phyloP scores from a whole-genome alignment of 1,140 invertebrate genomes.

The Panulirus ornatus region DNA sequence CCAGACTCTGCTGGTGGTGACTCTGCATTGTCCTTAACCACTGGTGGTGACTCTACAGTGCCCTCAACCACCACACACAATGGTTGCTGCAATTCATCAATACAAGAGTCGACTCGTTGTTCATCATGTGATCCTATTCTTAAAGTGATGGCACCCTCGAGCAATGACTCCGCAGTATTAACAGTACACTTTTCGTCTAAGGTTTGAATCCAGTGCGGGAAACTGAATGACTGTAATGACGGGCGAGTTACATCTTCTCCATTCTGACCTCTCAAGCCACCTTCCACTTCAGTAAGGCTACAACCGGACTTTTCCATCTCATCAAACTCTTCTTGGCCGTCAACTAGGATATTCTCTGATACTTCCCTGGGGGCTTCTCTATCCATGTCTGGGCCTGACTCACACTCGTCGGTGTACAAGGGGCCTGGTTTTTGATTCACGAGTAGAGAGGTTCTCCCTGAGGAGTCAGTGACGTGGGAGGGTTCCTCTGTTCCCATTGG shows the following conservation, averaged over 20 bases:
- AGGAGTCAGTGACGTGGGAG: not conserved
- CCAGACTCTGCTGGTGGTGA: constrained; percentile 1
- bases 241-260: not conserved
- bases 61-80: not conserved
- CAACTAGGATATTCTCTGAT: not conserved
- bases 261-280: not conserved
- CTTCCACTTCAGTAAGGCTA: not conserved
- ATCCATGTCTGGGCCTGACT: not conserved
- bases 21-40: too few species aligned
- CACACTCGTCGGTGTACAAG: constrained; percentile 47
- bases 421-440: not conserved
- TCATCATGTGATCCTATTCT: too few species aligned
- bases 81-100: not conserved
- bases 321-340: not conserved
- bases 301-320: not conserved
- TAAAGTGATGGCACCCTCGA: too few species aligned
- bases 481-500: not conserved
- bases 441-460: not conserved
- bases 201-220: not conserved
- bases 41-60: not conserved
- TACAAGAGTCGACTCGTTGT: too few species aligned
- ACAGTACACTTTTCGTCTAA: not conserved
- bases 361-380: not conserved
- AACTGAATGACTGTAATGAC: not conserved
- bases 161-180: not conserved